Percentiles rank a stretch among this genome's conserved stretches.
Evolutionary conservation across 1,140 invertebrate species (phyloP).

Genomic region (Ceratina calcarata): DNA sequence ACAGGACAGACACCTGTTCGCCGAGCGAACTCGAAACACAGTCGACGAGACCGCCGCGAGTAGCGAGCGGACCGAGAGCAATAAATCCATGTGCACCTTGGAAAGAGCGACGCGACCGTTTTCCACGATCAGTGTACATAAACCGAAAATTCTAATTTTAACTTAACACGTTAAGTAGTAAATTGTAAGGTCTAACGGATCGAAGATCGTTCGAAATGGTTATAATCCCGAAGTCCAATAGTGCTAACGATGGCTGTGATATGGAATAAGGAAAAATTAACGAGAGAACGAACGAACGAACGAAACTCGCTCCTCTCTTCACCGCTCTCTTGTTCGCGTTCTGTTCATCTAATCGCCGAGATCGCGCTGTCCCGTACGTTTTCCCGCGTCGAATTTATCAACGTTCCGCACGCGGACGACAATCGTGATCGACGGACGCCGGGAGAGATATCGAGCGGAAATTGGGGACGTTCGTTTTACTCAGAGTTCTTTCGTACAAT

Average conservation of each 20-base stretch:
- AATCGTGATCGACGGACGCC: no score
- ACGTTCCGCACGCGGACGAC: no score
- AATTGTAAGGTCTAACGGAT: slow-evolving; percentile 61
- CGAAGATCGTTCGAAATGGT: slow-evolving; percentile 61
- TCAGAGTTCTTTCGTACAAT: background rate
- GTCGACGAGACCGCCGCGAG: no score
- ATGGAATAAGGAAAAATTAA: slow-evolving; percentile 65
- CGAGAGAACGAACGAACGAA: slow-evolving; percentile 47
- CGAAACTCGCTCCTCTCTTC: slow-evolving; percentile 43
- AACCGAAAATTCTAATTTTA: slow-evolving; percentile 50
- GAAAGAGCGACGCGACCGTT: slow-evolving; percentile 43
- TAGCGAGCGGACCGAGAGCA: background rate
- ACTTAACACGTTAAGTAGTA: slow-evolving; percentile 60
- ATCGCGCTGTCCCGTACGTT: no score
- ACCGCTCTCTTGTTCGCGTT: slow-evolving; percentile 22
- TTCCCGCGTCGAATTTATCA: no score
- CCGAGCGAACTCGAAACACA: no score
- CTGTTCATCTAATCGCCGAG: slow-evolving; percentile 3
- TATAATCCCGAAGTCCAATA: slow-evolving; percentile 65
- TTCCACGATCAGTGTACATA: slow-evolving; percentile 52
- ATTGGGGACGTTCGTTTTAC: background rate
- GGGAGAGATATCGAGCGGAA: background rate
- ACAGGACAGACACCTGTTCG: background rate
- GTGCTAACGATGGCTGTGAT: slow-evolving; percentile 73
- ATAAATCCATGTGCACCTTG: background rate